These are phyloP conservation scores for Iguana delicatissima DNA, from an alignment of 2,797 vertebrate genomes.

Conservation along the genomic window DNA sequence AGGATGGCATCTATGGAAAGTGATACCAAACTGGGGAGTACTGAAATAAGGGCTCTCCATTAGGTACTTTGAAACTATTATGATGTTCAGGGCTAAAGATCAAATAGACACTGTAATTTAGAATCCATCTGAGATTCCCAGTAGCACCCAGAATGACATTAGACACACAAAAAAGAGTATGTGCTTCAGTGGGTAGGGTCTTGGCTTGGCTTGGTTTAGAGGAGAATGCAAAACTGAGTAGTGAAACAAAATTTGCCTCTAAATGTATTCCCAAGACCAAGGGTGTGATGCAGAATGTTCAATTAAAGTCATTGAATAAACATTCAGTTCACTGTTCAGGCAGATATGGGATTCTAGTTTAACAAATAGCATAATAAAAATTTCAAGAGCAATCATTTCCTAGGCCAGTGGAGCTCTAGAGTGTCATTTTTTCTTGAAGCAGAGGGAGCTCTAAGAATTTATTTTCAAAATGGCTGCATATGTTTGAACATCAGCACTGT, in stretches of 20 bases:
- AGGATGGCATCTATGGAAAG: slow-evolving; percentile 6
- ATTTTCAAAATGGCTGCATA: slow-evolving; percentile 26
- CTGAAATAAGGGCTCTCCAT: slow-evolving; percentile 9
- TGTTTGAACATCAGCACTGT: slow-evolving; percentile 16
- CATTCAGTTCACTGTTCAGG: slow-evolving; percentile 14
- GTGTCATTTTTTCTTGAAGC: slow-evolving; percentile 8
- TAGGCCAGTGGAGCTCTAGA: slow-evolving; percentile 4
- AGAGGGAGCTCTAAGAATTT: not conserved
- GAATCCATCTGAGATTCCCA: not conserved
- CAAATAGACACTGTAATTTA: slow-evolving; percentile 11
- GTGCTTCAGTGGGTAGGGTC: not conserved
- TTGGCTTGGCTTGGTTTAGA: not conserved
- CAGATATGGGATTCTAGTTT: slow-evolving; percentile 7
- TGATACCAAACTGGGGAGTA: not conserved
- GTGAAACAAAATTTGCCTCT: not conserved
- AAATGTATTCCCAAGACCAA: not conserved
- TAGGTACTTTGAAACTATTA: not conserved
- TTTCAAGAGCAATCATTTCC: slow-evolving; percentile 25
- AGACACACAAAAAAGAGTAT: slow-evolving; percentile 12
- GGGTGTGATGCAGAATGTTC: slow-evolving; percentile 12
- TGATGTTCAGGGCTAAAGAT: slow-evolving; percentile 11
- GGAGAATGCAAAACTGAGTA: not conserved
- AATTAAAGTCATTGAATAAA: slow-evolving; percentile 31
- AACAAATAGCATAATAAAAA: slow-evolving; percentile 25
- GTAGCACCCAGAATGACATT: not conserved